Base-by-base conservation (phyloP, 2,888 invertebrate species). In the Chrysolina americana region DNA sequence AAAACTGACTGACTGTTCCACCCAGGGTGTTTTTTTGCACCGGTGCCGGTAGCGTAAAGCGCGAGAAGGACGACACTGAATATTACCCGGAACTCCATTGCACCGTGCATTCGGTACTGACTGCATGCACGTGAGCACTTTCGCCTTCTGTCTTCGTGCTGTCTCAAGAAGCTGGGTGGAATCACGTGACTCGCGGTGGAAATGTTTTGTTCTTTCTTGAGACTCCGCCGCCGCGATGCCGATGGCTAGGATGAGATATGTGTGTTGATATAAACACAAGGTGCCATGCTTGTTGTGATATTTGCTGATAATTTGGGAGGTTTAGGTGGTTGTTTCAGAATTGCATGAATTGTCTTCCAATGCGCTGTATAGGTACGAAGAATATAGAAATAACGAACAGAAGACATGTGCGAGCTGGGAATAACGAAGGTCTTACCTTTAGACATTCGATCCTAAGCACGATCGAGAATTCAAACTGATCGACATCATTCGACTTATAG, bases 61-160 rank as follows among this genome's bases (percentile, higher is more conserved):
- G 72, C 76, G 66, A 73, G 65, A 62, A 78, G 50, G 44, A 76
- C 15, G 19, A 50, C 66, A 41, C 47, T 19, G 48, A 72, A 41
- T 59, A 66, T 68, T 15, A 66, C 41, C 62, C 69, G 66, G 50
- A 69, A 65, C 70, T 70, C 70, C 72, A 75, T 71, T 68, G 62
- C 70, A 70, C 71, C 64, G 68, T 64, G 68, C 68, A 41, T 50
- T 65, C 69, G 63, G 76, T 73, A 66, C 73, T 70, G 75, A 66
- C 73, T 70, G 75, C 73, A 73, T 65, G 76, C 78, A 76, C 78
- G 78, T 78, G 76, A 78, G 77, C 76, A 75, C 78, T 78, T 75
- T 78, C 78, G 78, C 78, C 76, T 76, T 75, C 76, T 71, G 75
- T 72, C 72, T 75, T 75, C 70, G 74, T 53, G 69, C 62, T 44